Conservation (phyloP, 2,113 vertebrate species). For the Anoura caudifer region DNA sequence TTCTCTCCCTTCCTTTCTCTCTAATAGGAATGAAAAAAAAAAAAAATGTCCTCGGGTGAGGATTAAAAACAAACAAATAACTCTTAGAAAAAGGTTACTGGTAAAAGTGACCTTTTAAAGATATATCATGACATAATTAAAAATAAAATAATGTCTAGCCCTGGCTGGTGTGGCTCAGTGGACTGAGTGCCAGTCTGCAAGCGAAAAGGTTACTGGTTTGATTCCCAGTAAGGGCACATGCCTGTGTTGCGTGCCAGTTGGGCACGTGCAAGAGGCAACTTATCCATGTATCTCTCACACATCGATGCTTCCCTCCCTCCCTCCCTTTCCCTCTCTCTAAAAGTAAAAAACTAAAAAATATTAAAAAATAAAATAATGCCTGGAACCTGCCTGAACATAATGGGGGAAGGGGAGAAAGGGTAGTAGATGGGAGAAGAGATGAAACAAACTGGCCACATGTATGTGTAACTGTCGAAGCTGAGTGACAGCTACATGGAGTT, state of each 20-base stretch:
- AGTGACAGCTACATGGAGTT: not conserved
- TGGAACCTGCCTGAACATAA: not conserved
- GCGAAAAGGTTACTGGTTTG: too few relatives aligned
- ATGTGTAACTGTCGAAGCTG: not conserved
- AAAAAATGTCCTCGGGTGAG: too few relatives aligned
- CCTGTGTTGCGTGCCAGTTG: too few relatives aligned
- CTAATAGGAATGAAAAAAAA: too few relatives aligned
- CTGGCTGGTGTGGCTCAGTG: too few relatives aligned
- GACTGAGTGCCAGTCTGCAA: too few relatives aligned
- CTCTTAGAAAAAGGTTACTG: not conserved
- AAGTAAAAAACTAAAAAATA: not conserved
- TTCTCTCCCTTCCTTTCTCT: too few relatives aligned
- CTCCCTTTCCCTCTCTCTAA: too few relatives aligned
- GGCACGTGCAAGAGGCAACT: too few relatives aligned
- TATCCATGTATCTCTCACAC: too few relatives aligned
- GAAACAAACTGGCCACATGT: not conserved
- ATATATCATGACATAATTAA: not conserved
- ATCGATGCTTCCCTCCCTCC: too few relatives aligned
- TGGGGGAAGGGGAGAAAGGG: not conserved
- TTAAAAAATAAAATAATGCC: not conserved
- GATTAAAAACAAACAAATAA: not conserved
- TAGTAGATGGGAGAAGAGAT: not conserved
- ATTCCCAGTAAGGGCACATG: too few relatives aligned
- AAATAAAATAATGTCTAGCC: not conserved
- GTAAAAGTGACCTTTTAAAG: slow-evolving; percentile 21